phyloP scores from a whole-genome alignment of 1,140 invertebrate species.

The Diachasma alloeum region DNA sequence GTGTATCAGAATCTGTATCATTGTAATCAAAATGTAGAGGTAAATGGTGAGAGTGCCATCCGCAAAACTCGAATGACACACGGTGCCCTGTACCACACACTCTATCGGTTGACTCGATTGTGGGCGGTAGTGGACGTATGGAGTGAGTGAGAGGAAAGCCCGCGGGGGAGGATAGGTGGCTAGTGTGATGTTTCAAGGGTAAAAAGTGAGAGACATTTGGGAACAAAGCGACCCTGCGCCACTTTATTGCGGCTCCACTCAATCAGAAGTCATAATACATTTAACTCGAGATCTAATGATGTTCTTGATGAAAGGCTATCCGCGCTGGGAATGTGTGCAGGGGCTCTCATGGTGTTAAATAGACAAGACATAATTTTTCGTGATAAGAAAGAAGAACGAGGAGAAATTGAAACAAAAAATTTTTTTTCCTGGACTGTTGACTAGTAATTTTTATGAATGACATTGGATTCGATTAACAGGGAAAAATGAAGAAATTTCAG shows the following conservation, averaged over 20 bases:
- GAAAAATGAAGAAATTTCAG: too few relatives aligned
- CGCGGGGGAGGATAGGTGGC: background rate
- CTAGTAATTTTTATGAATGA: too few relatives aligned
- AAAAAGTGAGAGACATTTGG: conserved; percentile 28
- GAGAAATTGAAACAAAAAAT: too few relatives aligned
- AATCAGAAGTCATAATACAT: conserved; percentile 61
- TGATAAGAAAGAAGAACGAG: too few relatives aligned
- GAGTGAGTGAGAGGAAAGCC: background rate
- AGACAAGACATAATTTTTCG: background rate
- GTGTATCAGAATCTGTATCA: background rate
- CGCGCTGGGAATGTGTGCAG: conserved; percentile 17
- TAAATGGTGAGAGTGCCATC: background rate
- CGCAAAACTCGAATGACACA: background rate
- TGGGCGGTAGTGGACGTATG: background rate
- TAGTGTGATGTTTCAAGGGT: background rate
- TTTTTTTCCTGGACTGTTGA: too few relatives aligned
- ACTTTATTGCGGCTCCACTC: conserved; percentile 49
- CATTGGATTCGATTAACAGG: too few relatives aligned
- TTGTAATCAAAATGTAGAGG: conserved; percentile 6
- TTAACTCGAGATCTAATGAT: conserved; percentile 52
- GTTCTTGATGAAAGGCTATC: conserved; percentile 54
- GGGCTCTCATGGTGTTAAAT: conserved; percentile 19
- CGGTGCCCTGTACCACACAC: background rate
- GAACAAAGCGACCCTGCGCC: conserved; percentile 19
- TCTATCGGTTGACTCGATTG: background rate